Evolutionary conservation across 2,797 vertebrate species (phyloP).

Genomic region (Glossophaga mutica): DNA sequence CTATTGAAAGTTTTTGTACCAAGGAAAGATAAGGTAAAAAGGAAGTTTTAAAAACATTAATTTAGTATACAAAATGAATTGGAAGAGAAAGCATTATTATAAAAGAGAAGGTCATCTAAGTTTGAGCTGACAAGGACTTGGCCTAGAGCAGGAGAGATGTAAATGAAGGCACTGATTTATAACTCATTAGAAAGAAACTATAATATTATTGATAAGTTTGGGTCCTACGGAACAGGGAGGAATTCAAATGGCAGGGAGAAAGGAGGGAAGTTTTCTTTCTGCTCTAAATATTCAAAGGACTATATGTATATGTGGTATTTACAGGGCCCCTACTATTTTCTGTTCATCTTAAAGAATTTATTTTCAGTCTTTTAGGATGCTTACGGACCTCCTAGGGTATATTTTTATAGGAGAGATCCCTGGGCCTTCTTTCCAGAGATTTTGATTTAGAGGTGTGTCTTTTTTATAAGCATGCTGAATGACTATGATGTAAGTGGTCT

Average conservation of each 20-base stretch:
- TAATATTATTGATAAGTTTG: not conserved
- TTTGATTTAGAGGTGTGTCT: conserved; percentile 18
- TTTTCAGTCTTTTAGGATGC: conserved; percentile 1
- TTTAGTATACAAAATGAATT: not conserved
- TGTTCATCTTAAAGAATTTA: not conserved
- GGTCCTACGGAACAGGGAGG: not conserved
- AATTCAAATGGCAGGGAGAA: not conserved
- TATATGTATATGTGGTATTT: not conserved
- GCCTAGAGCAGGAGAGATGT: not conserved
- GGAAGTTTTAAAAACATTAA: not conserved
- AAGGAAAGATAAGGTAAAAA: not conserved
- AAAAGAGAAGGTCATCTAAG: not conserved
- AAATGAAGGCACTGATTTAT: not conserved
- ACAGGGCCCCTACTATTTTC: not conserved
- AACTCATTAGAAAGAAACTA: not conserved
- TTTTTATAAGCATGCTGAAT: conserved; percentile 2
- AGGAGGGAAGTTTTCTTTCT: conserved; percentile 8
- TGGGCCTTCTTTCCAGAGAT: not conserved
- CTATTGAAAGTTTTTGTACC: not conserved
- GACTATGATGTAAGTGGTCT: not conserved
- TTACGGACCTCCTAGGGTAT: not conserved
- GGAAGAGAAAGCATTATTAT: not conserved
- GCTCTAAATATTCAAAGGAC: not conserved
- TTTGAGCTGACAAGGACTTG: not conserved
- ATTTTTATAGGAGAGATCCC: not conserved